Conservation (phyloP, 2,113 vertebrate species). For the Corythaeola cristata region DNA sequence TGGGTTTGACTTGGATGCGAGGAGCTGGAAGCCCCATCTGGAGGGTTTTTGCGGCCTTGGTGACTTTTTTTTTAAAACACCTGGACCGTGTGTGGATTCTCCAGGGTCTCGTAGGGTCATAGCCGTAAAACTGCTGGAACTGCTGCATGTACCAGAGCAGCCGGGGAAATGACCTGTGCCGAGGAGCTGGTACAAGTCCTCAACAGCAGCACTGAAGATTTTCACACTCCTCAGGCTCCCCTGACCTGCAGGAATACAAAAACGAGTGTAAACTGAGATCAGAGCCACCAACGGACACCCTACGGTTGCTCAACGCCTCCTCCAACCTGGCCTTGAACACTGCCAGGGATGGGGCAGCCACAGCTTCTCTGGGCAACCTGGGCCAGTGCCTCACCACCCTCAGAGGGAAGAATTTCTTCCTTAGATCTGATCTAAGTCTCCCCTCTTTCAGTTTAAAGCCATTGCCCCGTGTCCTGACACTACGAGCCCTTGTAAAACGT, state of each 20-base stretch:
- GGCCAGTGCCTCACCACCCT: too few relatives aligned
- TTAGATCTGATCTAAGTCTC: too few relatives aligned
- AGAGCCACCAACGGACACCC: neutral
- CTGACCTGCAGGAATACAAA: neutral
- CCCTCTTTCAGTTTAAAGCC: too few relatives aligned
- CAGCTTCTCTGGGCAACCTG: too few relatives aligned
- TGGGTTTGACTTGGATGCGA: neutral
- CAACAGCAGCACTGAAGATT: neutral
- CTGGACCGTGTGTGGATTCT: neutral
- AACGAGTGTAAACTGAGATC: neutral
- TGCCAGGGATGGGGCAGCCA: too few relatives aligned
- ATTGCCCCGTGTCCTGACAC: too few relatives aligned
- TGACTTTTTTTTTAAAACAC: neutral
- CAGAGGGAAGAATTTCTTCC: too few relatives aligned
- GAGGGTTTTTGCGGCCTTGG: neutral
- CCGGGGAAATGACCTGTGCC: neutral
- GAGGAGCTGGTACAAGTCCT: neutral
- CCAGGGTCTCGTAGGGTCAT: neutral
- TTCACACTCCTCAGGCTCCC: neutral
- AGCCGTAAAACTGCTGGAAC: neutral
- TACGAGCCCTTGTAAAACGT: too few relatives aligned
- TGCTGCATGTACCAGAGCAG: neutral
- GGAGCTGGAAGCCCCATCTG: neutral
- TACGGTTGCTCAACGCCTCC: too few relatives aligned
- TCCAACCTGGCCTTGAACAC: too few relatives aligned